These are phyloP conservation scores for Lycodopsis pacificus DNA, from an alignment of 2,797 vertebrate genomes.

Conservation along the genomic window DNA sequence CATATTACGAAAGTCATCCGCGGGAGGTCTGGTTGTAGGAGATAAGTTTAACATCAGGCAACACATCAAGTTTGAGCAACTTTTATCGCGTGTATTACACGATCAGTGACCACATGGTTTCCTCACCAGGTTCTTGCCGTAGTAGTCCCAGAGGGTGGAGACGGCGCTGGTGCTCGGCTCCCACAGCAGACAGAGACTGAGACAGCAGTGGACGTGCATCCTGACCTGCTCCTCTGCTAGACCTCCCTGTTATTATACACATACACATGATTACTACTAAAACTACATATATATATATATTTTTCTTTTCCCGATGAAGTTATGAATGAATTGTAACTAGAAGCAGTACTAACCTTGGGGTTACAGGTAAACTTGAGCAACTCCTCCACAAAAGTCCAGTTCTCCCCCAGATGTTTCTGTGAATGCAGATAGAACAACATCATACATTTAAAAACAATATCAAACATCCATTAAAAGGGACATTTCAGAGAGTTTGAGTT, in stretches of 20 bases:
- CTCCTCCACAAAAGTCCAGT: conserved; percentile 92
- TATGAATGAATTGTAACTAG: background rate
- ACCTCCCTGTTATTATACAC: conserved; percentile 73
- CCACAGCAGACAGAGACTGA: conserved; percentile 91
- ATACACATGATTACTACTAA: background rate
- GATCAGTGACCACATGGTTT: background rate
- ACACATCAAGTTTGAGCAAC: background rate
- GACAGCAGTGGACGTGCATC: conserved; percentile 94
- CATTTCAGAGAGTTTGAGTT: background rate
- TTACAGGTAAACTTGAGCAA: conserved; percentile 89
- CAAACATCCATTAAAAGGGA: background rate
- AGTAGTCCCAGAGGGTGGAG: conserved; percentile 94
- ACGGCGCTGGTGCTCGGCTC: conserved; percentile 86
- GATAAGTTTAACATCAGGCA: background rate
- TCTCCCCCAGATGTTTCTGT: conserved; percentile 88
- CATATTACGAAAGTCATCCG: background rate
- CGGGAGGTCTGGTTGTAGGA: background rate
- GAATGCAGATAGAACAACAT: conserved; percentile 22
- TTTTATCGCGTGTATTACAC: background rate
- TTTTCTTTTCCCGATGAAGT: background rate
- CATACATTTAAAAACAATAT: conserved; percentile 7
- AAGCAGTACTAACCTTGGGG: conserved; percentile 83
- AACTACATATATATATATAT: background rate
- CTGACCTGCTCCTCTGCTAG: conserved; percentile 91
- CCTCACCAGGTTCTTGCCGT: conserved; percentile 94